Evolutionary conservation across 2,113 vertebrate genomes (phyloP), one percentile per base, ranked within the genome.

Genomic region (Dipodomys stephensi): DNA sequence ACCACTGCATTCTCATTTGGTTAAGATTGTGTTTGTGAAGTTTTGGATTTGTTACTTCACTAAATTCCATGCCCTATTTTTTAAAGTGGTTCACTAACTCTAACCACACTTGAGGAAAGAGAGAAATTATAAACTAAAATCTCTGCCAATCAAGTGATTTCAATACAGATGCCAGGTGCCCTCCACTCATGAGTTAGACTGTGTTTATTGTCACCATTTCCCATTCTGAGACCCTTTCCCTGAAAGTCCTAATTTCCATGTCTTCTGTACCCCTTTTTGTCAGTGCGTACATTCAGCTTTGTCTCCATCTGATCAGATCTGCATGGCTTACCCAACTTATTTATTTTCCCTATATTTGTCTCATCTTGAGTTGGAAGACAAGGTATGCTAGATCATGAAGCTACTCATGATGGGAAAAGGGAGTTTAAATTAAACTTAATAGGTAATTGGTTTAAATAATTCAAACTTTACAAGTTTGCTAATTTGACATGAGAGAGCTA

Each of bases 321-420:
- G n/a, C 12, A 4, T 77, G 3, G 13, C 0, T 49, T 57, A 7
- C 39, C 11, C 7, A 15, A 10, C 12, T 64, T 1, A 11, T 39
- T 32, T 35, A 30, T 18, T 71, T 57, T 67, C 13, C 32, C 44
- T 4, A 30, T 10, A 18, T 57, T 90, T 67, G 12, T 7, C 1
- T 77, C 12, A 49, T 64, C 95, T 73, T 88, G 81, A 79, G 11
- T 76, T 71, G 60, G 83, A 69, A 74, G 32, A 83, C n/a, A 25
- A 60, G 27, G 18, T 76, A 27, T 44, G 0, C 77, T 90, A 19
- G 18, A 11, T 32, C 72, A 83, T 25, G 57, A 94, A 60, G 30
- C 25, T 72, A 72, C 46, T 87, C 15, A 2, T 57, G 32, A 90
- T 83, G 71, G 28, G 49, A 30, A 57, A 95, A 85, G 53, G 16